These are phyloP conservation scores for Arothron firmamentum DNA, from an alignment of 2,113 vertebrate genomes.

Conservation along the genomic window DNA sequence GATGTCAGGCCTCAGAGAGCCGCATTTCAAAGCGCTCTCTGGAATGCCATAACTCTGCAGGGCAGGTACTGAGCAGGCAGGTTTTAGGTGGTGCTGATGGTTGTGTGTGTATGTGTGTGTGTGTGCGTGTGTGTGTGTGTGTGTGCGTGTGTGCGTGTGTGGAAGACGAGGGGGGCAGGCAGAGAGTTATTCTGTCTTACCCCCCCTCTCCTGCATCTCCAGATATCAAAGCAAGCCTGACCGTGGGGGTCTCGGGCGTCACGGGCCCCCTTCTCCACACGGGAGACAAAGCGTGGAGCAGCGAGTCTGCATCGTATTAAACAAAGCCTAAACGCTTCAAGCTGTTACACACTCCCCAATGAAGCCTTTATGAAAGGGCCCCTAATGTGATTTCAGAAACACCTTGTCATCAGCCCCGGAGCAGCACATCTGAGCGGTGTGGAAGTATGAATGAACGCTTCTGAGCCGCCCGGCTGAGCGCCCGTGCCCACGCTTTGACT, in stretches of 20 bases:
- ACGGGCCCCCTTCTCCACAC: conserved; percentile 54
- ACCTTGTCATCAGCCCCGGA: conserved; percentile 70
- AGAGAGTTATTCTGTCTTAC: conserved; percentile 45
- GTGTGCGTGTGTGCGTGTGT: conserved; percentile 23
- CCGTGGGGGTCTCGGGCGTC: conserved; percentile 65
- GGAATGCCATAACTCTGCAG: conserved; percentile 44
- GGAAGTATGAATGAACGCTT: conserved; percentile 51
- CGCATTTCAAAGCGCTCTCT: conserved; percentile 58
- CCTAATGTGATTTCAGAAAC: conserved; percentile 79
- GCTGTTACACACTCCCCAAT: conserved; percentile 76
- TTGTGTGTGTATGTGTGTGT: not conserved
- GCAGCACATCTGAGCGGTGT: conserved; percentile 43
- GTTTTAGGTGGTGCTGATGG: not conserved
- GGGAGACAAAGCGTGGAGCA: conserved; percentile 61
- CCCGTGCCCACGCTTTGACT: conserved; percentile 46
- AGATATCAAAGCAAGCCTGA: conserved; percentile 72
- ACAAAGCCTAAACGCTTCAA: conserved; percentile 78
- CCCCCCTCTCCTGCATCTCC: conserved; percentile 38
- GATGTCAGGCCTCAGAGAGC: conserved; percentile 23
- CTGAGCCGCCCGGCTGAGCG: conserved; percentile 27
- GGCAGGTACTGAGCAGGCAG: conserved; percentile 36
- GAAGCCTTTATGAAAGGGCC: conserved; percentile 78
- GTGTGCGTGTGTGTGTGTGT: not conserved
- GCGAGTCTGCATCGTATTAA: conserved; percentile 74
- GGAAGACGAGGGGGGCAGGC: not conserved